A percentile compares a stretch with the other conserved stretches of the same genome.
These are phyloP conservation scores for Hypothenemus hampei DNA, from an alignment of 1,140 invertebrate genomes.

Conservation along the genomic window DNA sequence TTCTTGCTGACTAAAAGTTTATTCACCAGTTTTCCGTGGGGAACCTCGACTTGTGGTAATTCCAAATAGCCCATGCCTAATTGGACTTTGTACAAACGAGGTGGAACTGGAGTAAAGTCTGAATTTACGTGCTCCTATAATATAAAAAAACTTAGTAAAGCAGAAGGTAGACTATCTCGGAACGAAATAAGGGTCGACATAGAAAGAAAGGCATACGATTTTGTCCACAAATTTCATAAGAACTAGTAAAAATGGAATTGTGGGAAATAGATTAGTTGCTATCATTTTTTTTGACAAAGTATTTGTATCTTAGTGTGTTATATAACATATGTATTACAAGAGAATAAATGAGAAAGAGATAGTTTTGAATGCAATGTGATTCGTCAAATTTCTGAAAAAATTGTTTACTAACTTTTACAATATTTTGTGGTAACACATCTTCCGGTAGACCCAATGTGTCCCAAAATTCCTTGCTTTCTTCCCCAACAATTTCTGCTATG, in stretches of 20 bases:
- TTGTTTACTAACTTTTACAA: slow-evolving; percentile 29
- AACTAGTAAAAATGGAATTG: too few relatives aligned
- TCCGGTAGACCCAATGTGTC: slow-evolving; percentile 56
- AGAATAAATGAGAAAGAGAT: too few relatives aligned
- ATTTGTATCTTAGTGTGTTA: too few relatives aligned
- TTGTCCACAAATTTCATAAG: too few relatives aligned
- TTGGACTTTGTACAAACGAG: slow-evolving; percentile 89
- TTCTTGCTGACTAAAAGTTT: slow-evolving; percentile 83
- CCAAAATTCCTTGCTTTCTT: slow-evolving; percentile 86
- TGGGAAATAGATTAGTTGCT: too few relatives aligned
- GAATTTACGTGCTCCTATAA: slow-evolving; percentile 77
- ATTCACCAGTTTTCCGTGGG: slow-evolving; percentile 68
- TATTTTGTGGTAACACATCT: slow-evolving; percentile 37
- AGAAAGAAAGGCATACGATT: too few relatives aligned
- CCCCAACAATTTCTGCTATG: slow-evolving; percentile 72
- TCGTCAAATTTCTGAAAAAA: background rate
- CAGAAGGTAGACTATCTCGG: too few relatives aligned
- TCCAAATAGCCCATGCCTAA: slow-evolving; percentile 98
- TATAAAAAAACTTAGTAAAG: too few relatives aligned
- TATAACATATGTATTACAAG: too few relatives aligned
- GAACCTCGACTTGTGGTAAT: slow-evolving; percentile 89
- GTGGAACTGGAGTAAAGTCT: slow-evolving; percentile 69
- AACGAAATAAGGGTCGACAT: too few relatives aligned
- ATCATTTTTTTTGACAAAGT: too few relatives aligned
- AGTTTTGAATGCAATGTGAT: slow-evolving; percentile 27